phyloP scores from a whole-genome alignment of 1,140 invertebrate genomes.

The Argopecten irradians region DNA sequence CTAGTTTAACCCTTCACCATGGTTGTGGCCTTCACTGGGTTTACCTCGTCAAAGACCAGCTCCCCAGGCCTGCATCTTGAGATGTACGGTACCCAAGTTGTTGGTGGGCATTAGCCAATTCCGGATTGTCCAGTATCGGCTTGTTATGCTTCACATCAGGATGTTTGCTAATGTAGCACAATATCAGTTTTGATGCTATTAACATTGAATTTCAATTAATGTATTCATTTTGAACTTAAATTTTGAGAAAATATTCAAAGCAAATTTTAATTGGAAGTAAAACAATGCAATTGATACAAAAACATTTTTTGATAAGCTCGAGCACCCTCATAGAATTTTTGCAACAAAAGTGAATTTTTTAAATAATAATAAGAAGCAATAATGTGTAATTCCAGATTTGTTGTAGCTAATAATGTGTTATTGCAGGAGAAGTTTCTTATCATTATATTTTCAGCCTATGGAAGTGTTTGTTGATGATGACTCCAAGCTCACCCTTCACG shows the following conservation, averaged over 20 bases:
- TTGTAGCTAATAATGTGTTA: background rate
- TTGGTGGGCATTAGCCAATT: constrained; percentile 1
- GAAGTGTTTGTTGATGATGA: constrained; percentile 99
- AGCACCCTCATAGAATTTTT: no score
- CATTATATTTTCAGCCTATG: constrained; percentile 88
- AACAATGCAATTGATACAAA: no score
- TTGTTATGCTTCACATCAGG: background rate
- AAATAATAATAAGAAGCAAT: no score
- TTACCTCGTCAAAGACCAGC: background rate
- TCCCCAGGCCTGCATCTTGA: background rate
- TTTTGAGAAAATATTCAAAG: no score
- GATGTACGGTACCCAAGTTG: background rate
- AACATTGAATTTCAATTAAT: background rate
- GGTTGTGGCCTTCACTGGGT: background rate
- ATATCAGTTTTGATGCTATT: background rate
- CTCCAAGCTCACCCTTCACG: constrained; percentile 98
- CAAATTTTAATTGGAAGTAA: no score
- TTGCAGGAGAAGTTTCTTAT: constrained; percentile 28
- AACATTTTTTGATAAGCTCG: no score
- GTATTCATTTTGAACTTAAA: background rate
- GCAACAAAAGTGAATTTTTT: no score
- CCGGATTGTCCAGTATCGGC: background rate
- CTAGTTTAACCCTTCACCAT: background rate
- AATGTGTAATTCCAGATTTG: background rate
- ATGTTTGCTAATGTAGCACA: background rate